Evolutionary conservation across 2,888 invertebrate genomes (phyloP).

Genomic region (Cybosia mesomella): DNA sequence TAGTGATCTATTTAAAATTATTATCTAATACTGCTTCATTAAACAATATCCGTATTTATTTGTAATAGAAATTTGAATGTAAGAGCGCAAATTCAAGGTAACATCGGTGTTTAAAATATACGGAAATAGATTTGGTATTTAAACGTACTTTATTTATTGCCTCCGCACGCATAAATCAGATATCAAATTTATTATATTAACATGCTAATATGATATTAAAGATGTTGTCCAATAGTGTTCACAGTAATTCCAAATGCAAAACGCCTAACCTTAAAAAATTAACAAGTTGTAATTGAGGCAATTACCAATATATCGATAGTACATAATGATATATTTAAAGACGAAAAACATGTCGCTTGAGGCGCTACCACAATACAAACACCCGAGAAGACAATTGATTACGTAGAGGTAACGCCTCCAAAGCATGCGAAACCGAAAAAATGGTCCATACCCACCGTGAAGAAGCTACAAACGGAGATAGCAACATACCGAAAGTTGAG

Average conservation of each 20-base stretch:
- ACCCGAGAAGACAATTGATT: constrained; percentile 77
- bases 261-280: constrained; percentile 37
- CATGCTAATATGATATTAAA: constrained; percentile 38
- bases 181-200: constrained; percentile 34
- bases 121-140: constrained; percentile 49
- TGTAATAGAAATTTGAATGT: constrained; percentile 46
- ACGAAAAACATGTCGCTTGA: constrained; percentile 52
- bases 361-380: constrained; percentile 55
- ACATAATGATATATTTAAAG: constrained; percentile 49
- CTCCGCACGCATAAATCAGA: constrained; percentile 46
- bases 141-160: constrained; percentile 45
- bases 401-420: constrained; percentile 72
- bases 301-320: constrained; percentile 40
- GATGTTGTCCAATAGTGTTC: constrained; percentile 28
- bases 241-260: constrained; percentile 24
- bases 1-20: background rate
- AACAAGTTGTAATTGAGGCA: constrained; percentile 40
- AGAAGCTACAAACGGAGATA: constrained; percentile 72
- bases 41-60: constrained; percentile 20
- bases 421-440: constrained; percentile 79
- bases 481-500: constrained; percentile 55
- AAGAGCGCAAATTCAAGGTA: constrained; percentile 49
- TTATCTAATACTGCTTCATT: constrained; percentile 11
- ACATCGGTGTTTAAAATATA: constrained; percentile 40
- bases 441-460: constrained; percentile 70